Evolutionary conservation across 2,113 vertebrate species (phyloP).

Genomic region (Corythornis vintsioides): DNA sequence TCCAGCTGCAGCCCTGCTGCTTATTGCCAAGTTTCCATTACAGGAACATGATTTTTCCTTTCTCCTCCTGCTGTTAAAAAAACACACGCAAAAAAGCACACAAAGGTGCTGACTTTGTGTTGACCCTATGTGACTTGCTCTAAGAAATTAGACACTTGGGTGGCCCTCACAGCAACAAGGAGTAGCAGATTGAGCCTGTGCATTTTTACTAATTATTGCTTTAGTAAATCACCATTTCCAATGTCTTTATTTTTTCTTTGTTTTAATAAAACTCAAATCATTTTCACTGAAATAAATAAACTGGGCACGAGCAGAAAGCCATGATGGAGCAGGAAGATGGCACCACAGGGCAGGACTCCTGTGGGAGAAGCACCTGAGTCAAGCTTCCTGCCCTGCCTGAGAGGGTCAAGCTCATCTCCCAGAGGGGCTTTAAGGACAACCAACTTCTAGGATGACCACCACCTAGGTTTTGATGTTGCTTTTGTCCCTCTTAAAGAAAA

Average conservation of each 20-base stretch:
- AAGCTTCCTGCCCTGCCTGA: not conserved
- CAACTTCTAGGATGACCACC: not conserved
- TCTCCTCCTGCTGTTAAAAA: not conserved
- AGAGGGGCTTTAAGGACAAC: not conserved
- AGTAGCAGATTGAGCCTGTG: fast-evolving
- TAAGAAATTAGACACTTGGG: not conserved
- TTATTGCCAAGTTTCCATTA: not conserved
- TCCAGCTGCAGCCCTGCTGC: not conserved
- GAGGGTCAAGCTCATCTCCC: not conserved
- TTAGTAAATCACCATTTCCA: not conserved
- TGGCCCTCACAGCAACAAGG: not conserved
- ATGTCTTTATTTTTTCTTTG: not conserved
- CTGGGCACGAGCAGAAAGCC: not conserved
- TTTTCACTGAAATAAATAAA: not conserved
- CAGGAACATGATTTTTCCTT: not conserved
- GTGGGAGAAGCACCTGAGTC: fast-evolving
- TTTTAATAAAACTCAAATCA: not conserved
- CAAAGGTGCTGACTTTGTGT: not conserved
- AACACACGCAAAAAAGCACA: not conserved
- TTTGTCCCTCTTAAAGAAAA: not conserved
- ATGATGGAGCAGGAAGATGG: not conserved
- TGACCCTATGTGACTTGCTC: not conserved
- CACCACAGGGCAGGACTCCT: not conserved
- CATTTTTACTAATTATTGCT: not conserved
- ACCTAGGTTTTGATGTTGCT: not conserved